These are phyloP conservation scores for Poecilia wingei DNA, from an alignment of 2,797 vertebrate species.

Conservation along the genomic window DNA sequence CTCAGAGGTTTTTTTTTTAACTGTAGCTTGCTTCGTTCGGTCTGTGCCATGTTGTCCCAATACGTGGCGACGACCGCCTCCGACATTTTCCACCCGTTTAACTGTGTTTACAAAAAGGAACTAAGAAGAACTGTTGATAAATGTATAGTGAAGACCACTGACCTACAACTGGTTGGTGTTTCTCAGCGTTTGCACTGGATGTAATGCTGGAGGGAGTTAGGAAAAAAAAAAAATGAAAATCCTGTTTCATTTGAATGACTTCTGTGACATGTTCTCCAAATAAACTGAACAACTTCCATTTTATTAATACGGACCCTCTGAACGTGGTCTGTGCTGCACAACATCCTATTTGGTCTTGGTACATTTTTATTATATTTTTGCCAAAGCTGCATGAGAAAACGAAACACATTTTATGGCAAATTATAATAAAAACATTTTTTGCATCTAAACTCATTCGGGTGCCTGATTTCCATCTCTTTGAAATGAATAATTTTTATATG, in stretches of 20 bases:
- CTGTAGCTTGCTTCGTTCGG: slow-evolving; percentile 64
- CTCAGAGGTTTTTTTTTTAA: slow-evolving; percentile 59
- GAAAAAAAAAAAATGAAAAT: slow-evolving; percentile 41
- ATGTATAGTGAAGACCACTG: slow-evolving; percentile 85
- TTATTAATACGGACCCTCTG: not conserved
- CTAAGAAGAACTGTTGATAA: slow-evolving; percentile 76
- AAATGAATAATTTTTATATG: not conserved
- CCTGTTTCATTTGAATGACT: slow-evolving; percentile 52
- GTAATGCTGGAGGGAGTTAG: slow-evolving; percentile 76
- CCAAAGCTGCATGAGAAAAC: slow-evolving; percentile 8
- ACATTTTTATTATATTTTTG: slow-evolving; percentile 4
- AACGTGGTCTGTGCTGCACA: not conserved
- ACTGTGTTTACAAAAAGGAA: slow-evolving; percentile 81
- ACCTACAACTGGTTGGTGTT: slow-evolving; percentile 58
- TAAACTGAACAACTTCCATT: not conserved
- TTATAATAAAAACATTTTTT: slow-evolving; percentile 4
- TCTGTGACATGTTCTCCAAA: slow-evolving; percentile 11
- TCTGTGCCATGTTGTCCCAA: slow-evolving; percentile 82
- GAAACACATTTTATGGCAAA: slow-evolving; percentile 2
- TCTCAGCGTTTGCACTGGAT: slow-evolving; percentile 75
- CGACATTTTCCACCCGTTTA: slow-evolving; percentile 76
- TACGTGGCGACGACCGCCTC: slow-evolving; percentile 77
- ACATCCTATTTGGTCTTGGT: not conserved
- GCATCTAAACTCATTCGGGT: not conserved
- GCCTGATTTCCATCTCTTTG: not conserved